Base-by-base conservation (phyloP, 1,140 invertebrate genomes). In the Vanessa atalanta region DNA sequence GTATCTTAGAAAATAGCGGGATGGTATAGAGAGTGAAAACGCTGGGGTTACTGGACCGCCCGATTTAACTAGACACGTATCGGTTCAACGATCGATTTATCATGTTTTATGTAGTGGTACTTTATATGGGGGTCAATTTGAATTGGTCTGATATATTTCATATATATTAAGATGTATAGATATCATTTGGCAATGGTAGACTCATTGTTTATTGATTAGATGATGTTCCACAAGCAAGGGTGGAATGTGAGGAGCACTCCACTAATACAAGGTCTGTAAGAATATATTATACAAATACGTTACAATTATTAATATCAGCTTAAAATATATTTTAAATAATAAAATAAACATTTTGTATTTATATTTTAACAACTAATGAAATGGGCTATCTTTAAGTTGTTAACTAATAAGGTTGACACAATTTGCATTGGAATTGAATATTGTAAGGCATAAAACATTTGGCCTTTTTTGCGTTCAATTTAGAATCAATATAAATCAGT, bases 1-100 rank as follows among this genome's bases (percentile, higher is more conserved):
- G 83, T 88, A 89, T 87, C 83, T 81, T 85, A 87, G 87, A 88
- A 89, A 88, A 86, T 86, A 85, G 82, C 82, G 82, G 80, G 77
- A 89, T 91, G 76, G 79, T 65, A 84, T 88, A 77, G 88, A 91
- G 86, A 90, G 88, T 91, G 88, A 91, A 90, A 90, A 85, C 82
- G 73, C 78, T 72, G 69, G 70, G 73, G 82, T 79, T 77, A 80
- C 80, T 79, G 73, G 60, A 76, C 70, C 74, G 73, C 48, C 81
- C 77, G 84, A 77, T 79, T 74, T 83, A 84, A 67, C 75, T 77
- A 23, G 65, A 43, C 65, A 66, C 57, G 68, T 63, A 70, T 57
- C 47, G 57, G 57, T 61, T 61, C 57, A 61, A 61, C 14, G 57
- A 61, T 61, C 57, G 57, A 61, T 61, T 61, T 61, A 61, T 61